Base-by-base conservation (phyloP, 2,888 invertebrate genomes). In the Spodoptera littoralis region DNA sequence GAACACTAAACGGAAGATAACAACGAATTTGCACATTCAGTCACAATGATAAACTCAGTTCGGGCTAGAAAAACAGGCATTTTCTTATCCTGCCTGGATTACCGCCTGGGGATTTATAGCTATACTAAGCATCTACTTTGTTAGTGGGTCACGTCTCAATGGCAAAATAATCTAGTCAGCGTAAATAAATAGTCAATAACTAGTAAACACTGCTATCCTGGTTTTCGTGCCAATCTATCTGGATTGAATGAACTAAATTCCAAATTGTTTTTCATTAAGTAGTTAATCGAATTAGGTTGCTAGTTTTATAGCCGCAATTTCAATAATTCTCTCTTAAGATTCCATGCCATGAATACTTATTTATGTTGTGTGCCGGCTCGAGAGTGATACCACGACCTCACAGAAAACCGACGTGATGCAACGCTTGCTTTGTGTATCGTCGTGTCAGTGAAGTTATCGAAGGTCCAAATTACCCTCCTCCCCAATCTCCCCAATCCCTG, bases 141-240 rank as follows among this genome's bases (percentile, higher is more conserved):
- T 43, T 46, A 27, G 42, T 22, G 42, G 43, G n/a, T 11, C 2
- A 54, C 42, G 13, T 56, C 9, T 11, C 46, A 24, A 45, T 11
- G 22, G 36, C 27, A 0, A 12, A 55, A 47, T 57, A 50, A 50
- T 22, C 3, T 11, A n/a, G 27, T 5, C 13, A 1, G 5, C 43
- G 11, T 9, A 13, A 54, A 13, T 54, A 63, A 63, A 70, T 70
- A 51, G 70, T 63, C 9, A 46, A 49, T 45, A 49, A 62, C 12
- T 30, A 44, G 42, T 1, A 13, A 27, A 42, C 11, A 47, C 36
- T 51, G 41, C 11, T 12, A 48, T 52, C 43, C 51, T 59, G 51
- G 46, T 47, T 50, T 36, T 13, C 18, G 44, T 45, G 45, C 22
- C 41, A 46, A 50, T 50, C 49, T 9, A 2, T 51, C 4, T 18